Percentiles rank a stretch among this genome's conserved stretches.
phyloP scores from a whole-genome alignment of 30 jellyfish, hydroid and myxozoan species.

The Morbakka virulenta region DNA sequence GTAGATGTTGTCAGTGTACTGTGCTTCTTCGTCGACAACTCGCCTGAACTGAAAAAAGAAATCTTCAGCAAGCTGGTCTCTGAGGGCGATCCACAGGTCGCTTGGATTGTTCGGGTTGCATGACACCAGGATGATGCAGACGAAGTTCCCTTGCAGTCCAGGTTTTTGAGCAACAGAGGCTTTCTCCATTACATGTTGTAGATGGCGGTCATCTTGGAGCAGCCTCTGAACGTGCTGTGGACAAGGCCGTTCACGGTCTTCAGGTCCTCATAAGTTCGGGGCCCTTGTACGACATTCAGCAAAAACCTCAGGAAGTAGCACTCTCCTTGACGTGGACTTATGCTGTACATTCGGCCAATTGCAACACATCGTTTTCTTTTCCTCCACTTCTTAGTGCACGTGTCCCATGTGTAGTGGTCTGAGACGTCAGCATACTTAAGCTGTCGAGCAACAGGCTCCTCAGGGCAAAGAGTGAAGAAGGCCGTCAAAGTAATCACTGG shows the following conservation, averaged over 20 bases:
- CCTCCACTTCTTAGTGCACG: background rate
- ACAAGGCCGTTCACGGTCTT: too few species aligned
- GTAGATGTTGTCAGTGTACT: background rate
- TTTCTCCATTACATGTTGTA: conserved; percentile 37
- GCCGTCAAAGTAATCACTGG: conserved; percentile 37
- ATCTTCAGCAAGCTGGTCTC: conserved; percentile 1
- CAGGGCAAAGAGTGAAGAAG: conserved; percentile 27
- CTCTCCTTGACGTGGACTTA: conserved; percentile 38
- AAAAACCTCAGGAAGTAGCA: conserved; percentile 41
- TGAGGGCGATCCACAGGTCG: background rate
- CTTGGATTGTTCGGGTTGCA: conserved; percentile 6
- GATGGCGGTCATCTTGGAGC: conserved; percentile 43
- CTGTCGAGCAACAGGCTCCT: conserved; percentile 25
- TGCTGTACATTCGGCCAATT: conserved; percentile 48
- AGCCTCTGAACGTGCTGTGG: conserved; percentile 49
- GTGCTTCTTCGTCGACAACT: background rate
- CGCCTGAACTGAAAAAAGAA: background rate
- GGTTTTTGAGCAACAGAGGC: conserved; percentile 10
- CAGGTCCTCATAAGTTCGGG: conserved; percentile 7
- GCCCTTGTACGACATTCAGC: conserved; percentile 18
- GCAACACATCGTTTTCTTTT: conserved; percentile 5
- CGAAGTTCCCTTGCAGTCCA: background rate
- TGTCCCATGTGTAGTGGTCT: conserved; percentile 7
- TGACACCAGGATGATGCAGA: background rate
- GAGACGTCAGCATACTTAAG: conserved; percentile 50